These are phyloP conservation scores for Chondrilla cf. caribensis DNA, from an alignment of 37 sponge, comb jelly and placozoan genomes.

Conservation along the genomic window DNA sequence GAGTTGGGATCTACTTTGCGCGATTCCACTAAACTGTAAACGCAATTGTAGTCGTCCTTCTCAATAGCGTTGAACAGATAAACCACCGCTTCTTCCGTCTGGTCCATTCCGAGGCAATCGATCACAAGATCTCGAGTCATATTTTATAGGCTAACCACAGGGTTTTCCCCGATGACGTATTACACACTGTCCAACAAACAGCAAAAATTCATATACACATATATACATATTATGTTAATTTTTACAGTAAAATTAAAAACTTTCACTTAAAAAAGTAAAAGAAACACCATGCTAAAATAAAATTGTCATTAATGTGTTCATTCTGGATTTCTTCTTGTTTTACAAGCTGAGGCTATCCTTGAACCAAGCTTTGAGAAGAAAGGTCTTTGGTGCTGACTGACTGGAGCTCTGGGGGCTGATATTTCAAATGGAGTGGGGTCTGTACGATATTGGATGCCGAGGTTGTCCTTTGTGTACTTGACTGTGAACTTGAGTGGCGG, in stretches of 20 bases:
- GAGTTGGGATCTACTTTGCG: background rate
- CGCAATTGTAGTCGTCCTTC: background rate
- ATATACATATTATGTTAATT: no score
- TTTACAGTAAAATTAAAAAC: no score
- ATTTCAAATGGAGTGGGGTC: background rate
- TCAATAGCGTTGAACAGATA: conserved; percentile 2
- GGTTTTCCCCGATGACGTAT: no score
- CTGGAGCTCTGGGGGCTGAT: no score
- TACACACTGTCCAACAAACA: background rate
- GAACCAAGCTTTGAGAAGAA: background rate
- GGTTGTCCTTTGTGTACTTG: conserved; percentile 52
- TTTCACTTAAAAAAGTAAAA: no score
- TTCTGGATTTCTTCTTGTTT: background rate
- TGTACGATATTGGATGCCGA: background rate
- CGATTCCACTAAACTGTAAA: background rate
- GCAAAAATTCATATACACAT: conserved; percentile 1
- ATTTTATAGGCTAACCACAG: background rate
- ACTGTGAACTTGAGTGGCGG: background rate
- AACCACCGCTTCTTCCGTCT: background rate
- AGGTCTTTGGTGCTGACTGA: no score
- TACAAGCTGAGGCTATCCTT: background rate
- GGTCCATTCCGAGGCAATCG: background rate
- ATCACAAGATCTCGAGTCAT: background rate
- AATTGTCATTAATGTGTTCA: background rate
- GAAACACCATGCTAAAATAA: no score